Percentiles rank a stretch among this genome's conserved stretches.
Evolutionary conservation across 2,113 vertebrate genomes (phyloP).

Genomic region (Platichthys flesus): DNA sequence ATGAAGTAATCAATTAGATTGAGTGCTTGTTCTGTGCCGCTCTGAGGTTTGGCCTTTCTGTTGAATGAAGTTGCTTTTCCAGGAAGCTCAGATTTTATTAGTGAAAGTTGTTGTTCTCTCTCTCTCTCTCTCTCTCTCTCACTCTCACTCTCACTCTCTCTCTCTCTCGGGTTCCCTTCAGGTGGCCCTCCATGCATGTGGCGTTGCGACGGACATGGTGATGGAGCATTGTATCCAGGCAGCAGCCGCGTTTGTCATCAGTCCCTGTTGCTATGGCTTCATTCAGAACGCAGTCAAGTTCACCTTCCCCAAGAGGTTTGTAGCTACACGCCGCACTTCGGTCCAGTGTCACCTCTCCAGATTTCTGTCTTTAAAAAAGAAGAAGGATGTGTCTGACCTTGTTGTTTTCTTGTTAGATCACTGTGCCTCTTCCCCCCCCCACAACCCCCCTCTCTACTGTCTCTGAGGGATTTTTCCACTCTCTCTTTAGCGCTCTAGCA

Average conservation of each 20-base stretch:
- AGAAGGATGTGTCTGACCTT: slow-evolving; percentile 7
- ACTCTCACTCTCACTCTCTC: not conserved
- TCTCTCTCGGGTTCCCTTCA: slow-evolving; percentile 61
- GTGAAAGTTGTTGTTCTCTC: slow-evolving; percentile 2
- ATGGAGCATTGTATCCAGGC: slow-evolving; percentile 89
- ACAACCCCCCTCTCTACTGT: not conserved
- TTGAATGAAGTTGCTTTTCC: not conserved
- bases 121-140: slow-evolving; percentile 10
- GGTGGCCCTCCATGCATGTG: slow-evolving; percentile 97
- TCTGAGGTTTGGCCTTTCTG: slow-evolving; percentile 12
- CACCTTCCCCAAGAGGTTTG: slow-evolving; percentile 92
- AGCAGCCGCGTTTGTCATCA: slow-evolving; percentile 89
- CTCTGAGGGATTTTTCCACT: not conserved
- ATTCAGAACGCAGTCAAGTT: slow-evolving; percentile 96
- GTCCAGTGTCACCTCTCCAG: not conserved
- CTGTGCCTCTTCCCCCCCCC: not conserved
- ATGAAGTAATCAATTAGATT: slow-evolving; percentile 51
- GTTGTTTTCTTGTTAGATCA: slow-evolving; percentile 28
- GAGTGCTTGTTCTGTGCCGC: slow-evolving; percentile 21
- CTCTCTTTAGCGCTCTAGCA: slow-evolving; percentile 10
- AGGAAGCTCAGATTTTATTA: not conserved
- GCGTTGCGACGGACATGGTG: slow-evolving; percentile 98
- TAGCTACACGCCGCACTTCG: slow-evolving; percentile 3
- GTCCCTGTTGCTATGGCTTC: slow-evolving; percentile 97
- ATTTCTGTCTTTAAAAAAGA: not conserved